Conservation (phyloP, 2,888 invertebrate species). For the Lysandra bellargus region DNA sequence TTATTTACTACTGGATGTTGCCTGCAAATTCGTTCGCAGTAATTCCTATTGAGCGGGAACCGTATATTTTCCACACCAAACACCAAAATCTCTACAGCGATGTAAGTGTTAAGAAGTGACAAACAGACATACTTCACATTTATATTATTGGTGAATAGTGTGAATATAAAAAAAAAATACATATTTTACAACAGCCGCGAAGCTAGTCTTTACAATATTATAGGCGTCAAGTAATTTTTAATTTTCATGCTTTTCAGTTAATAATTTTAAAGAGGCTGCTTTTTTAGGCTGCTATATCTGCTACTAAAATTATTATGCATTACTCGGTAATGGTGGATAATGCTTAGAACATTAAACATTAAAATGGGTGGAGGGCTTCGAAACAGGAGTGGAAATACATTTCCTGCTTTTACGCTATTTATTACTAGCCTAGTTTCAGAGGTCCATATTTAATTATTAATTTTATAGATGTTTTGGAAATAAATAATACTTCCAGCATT, state of each 20-base stretch:
- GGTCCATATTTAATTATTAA: neutral
- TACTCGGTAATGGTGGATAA: conserved; percentile 9
- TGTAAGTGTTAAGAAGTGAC: too few relatives aligned
- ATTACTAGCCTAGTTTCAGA: neutral
- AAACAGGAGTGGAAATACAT: neutral
- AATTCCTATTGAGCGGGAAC: neutral
- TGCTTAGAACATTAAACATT: conserved; percentile 6
- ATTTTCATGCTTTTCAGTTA: neutral
- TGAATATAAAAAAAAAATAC: too few relatives aligned
- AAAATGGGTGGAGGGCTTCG: neutral
- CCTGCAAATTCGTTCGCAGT: neutral
- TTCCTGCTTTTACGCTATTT: neutral
- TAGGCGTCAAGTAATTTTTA: neutral
- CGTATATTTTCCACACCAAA: neutral
- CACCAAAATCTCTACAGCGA: too few relatives aligned
- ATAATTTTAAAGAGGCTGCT: neutral
- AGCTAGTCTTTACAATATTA: too few relatives aligned
- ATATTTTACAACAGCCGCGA: too few relatives aligned
- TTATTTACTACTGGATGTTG: neutral
- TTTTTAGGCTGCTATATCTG: neutral
- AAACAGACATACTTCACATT: too few relatives aligned
- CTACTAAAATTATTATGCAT: neutral
- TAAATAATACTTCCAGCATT: neutral
- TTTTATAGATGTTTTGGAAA: neutral
- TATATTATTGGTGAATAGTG: too few relatives aligned